Percentiles rank a stretch among this genome's conserved stretches.
Conservation (phyloP, 2,797 vertebrate species). For the Cyprinodon diabolis region DNA sequence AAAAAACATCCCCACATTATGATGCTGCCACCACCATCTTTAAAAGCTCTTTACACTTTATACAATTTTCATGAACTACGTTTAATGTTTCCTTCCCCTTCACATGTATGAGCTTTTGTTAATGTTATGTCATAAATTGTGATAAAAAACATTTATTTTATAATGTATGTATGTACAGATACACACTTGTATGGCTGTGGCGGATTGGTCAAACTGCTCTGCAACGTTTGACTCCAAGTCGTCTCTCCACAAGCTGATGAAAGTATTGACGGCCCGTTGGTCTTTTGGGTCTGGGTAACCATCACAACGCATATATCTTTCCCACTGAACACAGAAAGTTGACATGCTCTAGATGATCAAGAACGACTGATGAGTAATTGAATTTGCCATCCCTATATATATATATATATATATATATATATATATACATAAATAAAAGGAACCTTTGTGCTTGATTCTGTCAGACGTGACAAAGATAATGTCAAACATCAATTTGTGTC, state of each 20-base stretch:
- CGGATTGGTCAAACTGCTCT: constrained; percentile 79
- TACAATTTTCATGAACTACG: too few species aligned
- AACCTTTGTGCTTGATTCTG: too few species aligned
- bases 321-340: constrained; percentile 83
- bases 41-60: too few species aligned
- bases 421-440: too few species aligned
- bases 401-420: too few species aligned
- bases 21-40: too few species aligned
- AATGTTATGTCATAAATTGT: neutral
- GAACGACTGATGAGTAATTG: neutral
- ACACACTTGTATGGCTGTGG: constrained; percentile 84
- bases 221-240: constrained; percentile 77
- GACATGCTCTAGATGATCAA: neutral
- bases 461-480: neutral
- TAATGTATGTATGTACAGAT: neutral
- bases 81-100: too few species aligned
- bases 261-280: constrained; percentile 87
- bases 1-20: too few species aligned
- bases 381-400: too few species aligned
- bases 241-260: constrained; percentile 88
- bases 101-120: neutral
- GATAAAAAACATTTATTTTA: neutral
- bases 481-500: neutral
- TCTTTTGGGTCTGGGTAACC: constrained; percentile 86
- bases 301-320: constrained; percentile 86